Base-by-base conservation (phyloP, 2,888 invertebrate genomes). In the Andrena bicolor region DNA sequence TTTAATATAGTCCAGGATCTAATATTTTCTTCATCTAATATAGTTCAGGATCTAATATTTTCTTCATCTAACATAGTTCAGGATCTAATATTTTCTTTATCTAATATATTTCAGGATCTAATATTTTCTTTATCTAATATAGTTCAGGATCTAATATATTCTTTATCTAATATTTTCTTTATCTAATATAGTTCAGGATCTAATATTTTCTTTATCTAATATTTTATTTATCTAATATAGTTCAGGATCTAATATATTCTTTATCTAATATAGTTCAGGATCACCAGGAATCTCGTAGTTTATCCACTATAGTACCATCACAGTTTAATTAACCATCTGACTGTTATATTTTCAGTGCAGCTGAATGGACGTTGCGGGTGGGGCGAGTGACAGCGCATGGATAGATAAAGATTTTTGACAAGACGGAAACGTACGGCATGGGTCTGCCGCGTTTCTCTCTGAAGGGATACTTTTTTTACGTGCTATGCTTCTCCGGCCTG, bases 401-500 rank as follows among this genome's bases (percentile, higher is more conserved):
- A 83, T 83, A 87, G 87, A 80, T 84, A 80, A 76, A 68, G 58
- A 63, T 85, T 77, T 85, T 76, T 83, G 73, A 71, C 73, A 70
- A 76, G 72, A 26, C 77, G 73, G 75, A 81, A 82, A 75, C 79
- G 81, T 85, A 77, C 91, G 92, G 92, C 88, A 95, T 95, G 95
- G 94, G 95, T 93, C 94, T 95, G 91, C 95, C 95, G 88, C 95
- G 95, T 92, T 93, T 95, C 88, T 95, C 95, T 80, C 91, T 95
- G 82, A 95, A 95, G 88, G 95, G 95, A 92, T 95, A 95, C 91
- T 95, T 95, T 93, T 94, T 95, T 89, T 95, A 95, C 90, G 94
- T 95, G 80, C 92, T 95, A 86, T 94, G 95, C 89, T 93, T 95
- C 88, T 95, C 95, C 76, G 94, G 95, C 68, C 92, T 95, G 89